These are phyloP conservation scores for Drosophila mimetica DNA, from an alignment of 2,888 invertebrate species.

Conservation along the genomic window DNA sequence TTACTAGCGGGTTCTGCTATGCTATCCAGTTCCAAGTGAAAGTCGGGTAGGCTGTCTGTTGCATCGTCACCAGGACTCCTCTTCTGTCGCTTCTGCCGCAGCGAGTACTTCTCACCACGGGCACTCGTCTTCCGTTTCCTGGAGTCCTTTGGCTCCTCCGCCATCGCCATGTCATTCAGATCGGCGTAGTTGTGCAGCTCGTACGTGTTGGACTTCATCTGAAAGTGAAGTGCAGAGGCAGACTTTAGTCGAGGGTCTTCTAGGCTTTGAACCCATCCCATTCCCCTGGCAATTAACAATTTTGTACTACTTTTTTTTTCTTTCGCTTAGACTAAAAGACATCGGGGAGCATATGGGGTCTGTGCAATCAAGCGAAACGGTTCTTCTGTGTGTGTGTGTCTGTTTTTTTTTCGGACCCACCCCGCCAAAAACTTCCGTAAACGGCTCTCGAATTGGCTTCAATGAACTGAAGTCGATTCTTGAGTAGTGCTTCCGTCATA, in stretches of 20 bases:
- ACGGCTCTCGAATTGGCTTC: constrained; percentile 58
- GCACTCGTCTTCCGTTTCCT: constrained; percentile 58
- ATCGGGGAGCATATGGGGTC: constrained; percentile 15
- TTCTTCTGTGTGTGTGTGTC: too few species aligned
- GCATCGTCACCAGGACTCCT: constrained; percentile 71
- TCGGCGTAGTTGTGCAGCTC: constrained; percentile 76
- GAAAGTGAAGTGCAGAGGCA: constrained; percentile 38
- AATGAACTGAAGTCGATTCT: constrained; percentile 56
- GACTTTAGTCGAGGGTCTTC: constrained; percentile 48
- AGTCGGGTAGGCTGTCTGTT: constrained; percentile 5
- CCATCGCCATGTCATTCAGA: constrained; percentile 54
- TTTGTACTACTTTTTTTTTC: constrained; percentile 40
- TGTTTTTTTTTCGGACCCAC: constrained; percentile 45
- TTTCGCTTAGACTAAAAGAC: constrained; percentile 6
- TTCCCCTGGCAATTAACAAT: constrained; percentile 70
- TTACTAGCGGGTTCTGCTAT: constrained; percentile 17
- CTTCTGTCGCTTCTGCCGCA: constrained; percentile 87
- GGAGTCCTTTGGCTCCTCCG: constrained; percentile 43
- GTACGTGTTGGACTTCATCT: constrained; percentile 74
- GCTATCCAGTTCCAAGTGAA: constrained; percentile 26
- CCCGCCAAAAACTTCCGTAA: constrained; percentile 66
- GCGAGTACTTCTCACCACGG: constrained; percentile 87
- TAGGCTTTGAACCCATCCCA: constrained; percentile 25
- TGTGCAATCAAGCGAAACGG: constrained; percentile 57
- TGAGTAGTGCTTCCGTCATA: constrained; percentile 46